Evolutionary conservation across 2,888 invertebrate species (phyloP), one percentile per base, ranked within the genome.

Genomic region (Metopia argyrocephala): DNA sequence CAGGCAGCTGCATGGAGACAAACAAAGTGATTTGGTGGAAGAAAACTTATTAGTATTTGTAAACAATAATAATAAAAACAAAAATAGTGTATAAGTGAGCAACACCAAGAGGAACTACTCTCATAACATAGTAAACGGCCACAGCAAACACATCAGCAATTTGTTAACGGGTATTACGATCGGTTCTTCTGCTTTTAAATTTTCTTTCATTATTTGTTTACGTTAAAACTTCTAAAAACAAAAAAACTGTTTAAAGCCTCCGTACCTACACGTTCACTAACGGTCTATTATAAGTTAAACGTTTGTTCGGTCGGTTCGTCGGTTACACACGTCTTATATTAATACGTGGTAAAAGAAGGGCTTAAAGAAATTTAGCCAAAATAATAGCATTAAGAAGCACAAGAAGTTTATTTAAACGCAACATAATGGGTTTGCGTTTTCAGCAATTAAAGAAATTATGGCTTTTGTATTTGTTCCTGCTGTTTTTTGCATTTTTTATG

Each of bases 401-500:
- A 45, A 65, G 73, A 66, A 69, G 65, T 68, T 74, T 76, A 15
- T 76, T 82, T 54, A 64, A 28, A 71, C 79, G 76, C n/a, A 79
- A 76, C 61, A 85, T 82, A 78, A 89, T 89, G 89, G 90, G 90
- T 61, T 85, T 89, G 66, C 87, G 85, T 50, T 90, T 90, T 82
- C 87, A 90, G 52, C 87, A 89, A 84, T 84, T 90, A 20, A 87
- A 87, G 80, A 90, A 90, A 79, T 85, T 90, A 9, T 90, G 91
- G 91, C 85, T 90, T 12, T 76, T 91, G 56, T 90, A 90, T 83
- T 83, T 90, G 68, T 90, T 90, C 82, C 85, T 90, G 71, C 71
- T 91, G 74, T 90, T 91, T 83, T 90, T 90, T 84, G 89, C 90
- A 71, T 91, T 91, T 84, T 90, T 90, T 73, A 90, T 90, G 90